Evolutionary conservation across 2,888 invertebrate genomes (phyloP).

Genomic region (Notodonta dromedarius): DNA sequence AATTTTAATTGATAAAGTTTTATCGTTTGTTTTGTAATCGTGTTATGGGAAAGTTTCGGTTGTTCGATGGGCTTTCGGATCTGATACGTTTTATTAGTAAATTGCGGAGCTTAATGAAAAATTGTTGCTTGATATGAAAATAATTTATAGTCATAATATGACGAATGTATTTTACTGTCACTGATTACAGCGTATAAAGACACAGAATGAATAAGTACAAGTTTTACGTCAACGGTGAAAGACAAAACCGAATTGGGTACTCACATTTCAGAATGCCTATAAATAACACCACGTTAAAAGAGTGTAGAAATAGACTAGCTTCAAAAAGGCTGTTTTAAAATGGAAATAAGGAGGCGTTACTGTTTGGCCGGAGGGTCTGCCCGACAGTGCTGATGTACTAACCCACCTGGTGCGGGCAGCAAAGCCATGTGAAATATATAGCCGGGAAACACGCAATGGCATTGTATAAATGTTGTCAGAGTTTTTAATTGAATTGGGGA

Average conservation of each 20-base stretch:
- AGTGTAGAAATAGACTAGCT: not conserved
- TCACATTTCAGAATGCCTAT: no score
- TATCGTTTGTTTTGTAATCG: conserved; percentile 32
- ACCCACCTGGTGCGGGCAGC: conserved; percentile 11
- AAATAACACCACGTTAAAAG: no score
- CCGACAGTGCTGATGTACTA: conserved; percentile 1
- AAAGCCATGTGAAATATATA: conserved; percentile 28
- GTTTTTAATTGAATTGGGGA: conserved; percentile 32
- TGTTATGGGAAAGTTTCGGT: conserved; percentile 16
- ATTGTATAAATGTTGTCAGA: conserved; percentile 34
- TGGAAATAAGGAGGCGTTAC: conserved; percentile 3
- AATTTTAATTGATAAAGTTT: conserved; percentile 43
- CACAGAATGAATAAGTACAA: no score
- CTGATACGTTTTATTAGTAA: not conserved
- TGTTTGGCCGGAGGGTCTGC: conserved; percentile 1
- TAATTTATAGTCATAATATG: not conserved
- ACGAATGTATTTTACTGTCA: no score
- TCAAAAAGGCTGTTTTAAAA: conserved; percentile 2
- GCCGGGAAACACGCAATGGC: conserved; percentile 32
- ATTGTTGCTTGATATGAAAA: not conserved
- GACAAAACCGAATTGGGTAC: no score
- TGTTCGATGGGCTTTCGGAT: not conserved
- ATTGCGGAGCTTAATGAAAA: not conserved
- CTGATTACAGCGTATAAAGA: no score
- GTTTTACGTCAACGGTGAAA: no score